Evolutionary conservation across 1,140 invertebrate species (phyloP).

Genomic region (Plutomurus gul): DNA sequence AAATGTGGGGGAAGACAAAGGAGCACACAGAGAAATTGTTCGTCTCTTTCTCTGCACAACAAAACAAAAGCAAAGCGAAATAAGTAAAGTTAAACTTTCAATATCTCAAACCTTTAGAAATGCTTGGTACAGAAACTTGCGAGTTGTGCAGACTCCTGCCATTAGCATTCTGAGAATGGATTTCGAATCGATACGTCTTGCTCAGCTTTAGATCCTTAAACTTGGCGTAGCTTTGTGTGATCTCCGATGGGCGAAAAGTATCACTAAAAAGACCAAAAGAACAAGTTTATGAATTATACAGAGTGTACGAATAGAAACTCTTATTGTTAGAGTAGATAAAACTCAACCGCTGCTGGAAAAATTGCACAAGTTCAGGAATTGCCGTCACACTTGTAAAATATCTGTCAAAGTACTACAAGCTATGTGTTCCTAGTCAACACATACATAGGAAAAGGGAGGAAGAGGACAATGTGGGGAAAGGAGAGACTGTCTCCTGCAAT

Average conservation of each 20-base stretch:
- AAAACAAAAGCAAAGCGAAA: not conserved
- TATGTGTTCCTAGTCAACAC: too few relatives aligned
- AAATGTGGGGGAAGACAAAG: too few relatives aligned
- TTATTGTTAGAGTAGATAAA: too few relatives aligned
- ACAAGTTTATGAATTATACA: slow-evolving; percentile 12
- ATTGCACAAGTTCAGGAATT: not conserved
- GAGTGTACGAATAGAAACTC: not conserved
- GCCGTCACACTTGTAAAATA: too few relatives aligned
- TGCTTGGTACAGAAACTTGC: slow-evolving; percentile 65
- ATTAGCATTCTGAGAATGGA: slow-evolving; percentile 63
- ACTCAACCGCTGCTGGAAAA: too few relatives aligned
- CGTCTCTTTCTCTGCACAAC: too few relatives aligned
- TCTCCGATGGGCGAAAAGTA: slow-evolving; percentile 58
- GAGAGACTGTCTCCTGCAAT: too few relatives aligned
- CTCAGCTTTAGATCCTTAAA: slow-evolving; percentile 61
- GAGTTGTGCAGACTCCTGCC: slow-evolving; percentile 65
- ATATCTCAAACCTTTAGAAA: slow-evolving; percentile 60
- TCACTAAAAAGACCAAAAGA: slow-evolving; percentile 54
- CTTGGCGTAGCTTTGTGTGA: slow-evolving; percentile 62
- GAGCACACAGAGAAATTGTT: too few relatives aligned
- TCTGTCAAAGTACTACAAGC: too few relatives aligned
- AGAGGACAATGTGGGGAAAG: too few relatives aligned
- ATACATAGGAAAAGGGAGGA: too few relatives aligned
- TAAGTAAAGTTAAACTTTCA: slow-evolving; percentile 8
- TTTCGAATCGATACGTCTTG: slow-evolving; percentile 61